Evolutionary conservation across 2,113 vertebrate species (phyloP), one percentile per base, ranked within the genome.

Genomic region (Ancistrus triradiatus): DNA sequence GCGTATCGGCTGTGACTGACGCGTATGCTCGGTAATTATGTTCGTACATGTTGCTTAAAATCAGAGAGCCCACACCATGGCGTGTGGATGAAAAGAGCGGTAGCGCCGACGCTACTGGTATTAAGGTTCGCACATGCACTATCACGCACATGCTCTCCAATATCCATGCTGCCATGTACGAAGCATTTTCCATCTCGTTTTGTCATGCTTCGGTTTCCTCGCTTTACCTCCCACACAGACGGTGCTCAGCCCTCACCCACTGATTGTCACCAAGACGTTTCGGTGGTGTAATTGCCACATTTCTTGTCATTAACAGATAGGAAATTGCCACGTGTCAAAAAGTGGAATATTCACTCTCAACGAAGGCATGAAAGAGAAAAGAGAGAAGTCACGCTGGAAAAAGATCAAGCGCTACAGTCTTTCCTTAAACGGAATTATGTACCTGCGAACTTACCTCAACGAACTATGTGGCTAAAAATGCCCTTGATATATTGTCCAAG

Each of bases 281-380:
- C 84, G 83, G 87, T 89, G 89, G 81, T 86, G 90, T 93, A 97
- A 97, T 93, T 91, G 90, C 86, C 87, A 86, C 85, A 90, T 92
- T 93, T 93, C 88, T 92, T 87, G 89, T 91, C 91, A 92, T 91
- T 93, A 95, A 91, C 80, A 72, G 80, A 85, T 72, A 49, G 78
- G 80, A 90, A 93, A 88, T 81, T 92, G 90, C 88, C 89, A 91
- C 88, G 88, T 87, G 86, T 87, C 90, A 89, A 84, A 88, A 81
- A 79, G 81, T 64, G 25, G 83, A 78, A 79, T 77, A 66, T 74
- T 63, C 76, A 68, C 68, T 72, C 74, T 74, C 50, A 57, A 68
- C 70, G 59, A 77, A 66, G 65, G 48, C 28, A 22, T 44, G 42
- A 46, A 70, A 70, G 52, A 50, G 70, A 56, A 46, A 69, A 60